Evolutionary conservation across 35 echinoderm and acorn worm genomes (phyloP), one percentile per base, ranked within the genome.

Genomic region (Nesometra sesokonis): DNA sequence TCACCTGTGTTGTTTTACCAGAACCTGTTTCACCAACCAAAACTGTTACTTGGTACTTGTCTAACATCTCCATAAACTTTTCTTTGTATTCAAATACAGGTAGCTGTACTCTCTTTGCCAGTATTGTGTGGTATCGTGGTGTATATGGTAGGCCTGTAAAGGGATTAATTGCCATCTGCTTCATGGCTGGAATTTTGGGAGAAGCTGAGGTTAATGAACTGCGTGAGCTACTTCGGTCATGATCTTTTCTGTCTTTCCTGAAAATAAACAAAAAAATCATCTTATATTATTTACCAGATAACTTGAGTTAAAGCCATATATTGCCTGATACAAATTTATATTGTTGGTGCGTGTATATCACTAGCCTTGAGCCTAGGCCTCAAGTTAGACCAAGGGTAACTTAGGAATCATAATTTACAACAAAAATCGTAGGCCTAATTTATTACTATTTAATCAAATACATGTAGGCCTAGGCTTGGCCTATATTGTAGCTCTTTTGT

Each of bases 1-100:
- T n/a, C n/a, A 94, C 96, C 83, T 99, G 96, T 92, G 96, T 99
- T 77, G 96, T 99, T 92, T 99, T 99, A 15, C 96, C 96, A 76
- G 96, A 99, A 11, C 95, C 96, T 29, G 96, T 99, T 82, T 99
- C 96, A 82, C 96, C 96, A 32, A 99, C 96, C 29, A 99, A 84
- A 32, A 99, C 92, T 82, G 94, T 89, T 78, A 93, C 90, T 80
- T 99, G 94, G 80, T 93, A 84, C 78, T 87, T 92, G 79, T 99
- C 90, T 32, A 99, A 32, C 87, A 93, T 92, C 77, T 99, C 84
- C 79, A 94, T 91, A 82, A 98, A 98, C 79, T 98, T 94, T 23
- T 87, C 87, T 78, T 91, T 93, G 88, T 98, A 98, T 77, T 98
- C 95, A 80, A 90, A 98, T 5, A 98, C 95, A 34, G 95, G 95